Percentiles rank a stretch among this genome's conserved stretches.
phyloP scores from a whole-genome alignment of 2,888 invertebrate genomes.

The Apamea monoglypha region DNA sequence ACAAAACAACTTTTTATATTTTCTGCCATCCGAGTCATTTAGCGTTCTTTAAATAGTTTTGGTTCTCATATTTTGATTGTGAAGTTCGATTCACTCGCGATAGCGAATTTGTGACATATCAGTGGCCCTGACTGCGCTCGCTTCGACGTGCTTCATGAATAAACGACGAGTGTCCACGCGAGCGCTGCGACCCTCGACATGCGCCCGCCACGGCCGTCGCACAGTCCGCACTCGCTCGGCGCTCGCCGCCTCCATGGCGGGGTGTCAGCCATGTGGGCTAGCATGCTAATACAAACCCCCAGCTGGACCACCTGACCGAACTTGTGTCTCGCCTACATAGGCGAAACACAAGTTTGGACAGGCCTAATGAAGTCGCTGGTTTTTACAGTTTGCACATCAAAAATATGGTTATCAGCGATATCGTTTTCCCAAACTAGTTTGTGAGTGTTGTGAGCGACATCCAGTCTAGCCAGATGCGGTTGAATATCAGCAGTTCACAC shows the following conservation, averaged over 20 bases:
- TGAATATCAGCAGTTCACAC: too few species aligned
- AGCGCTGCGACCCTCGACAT: background rate
- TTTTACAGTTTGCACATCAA: background rate
- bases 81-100: background rate
- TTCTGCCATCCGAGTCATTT: background rate
- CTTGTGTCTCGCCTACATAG: background rate
- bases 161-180: slow-evolving; percentile 28
- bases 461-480: background rate
- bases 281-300: background rate
- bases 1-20: background rate
- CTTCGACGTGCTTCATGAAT: slow-evolving; percentile 2
- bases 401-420: background rate
- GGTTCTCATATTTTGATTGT: slow-evolving; percentile 6
- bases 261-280: background rate
- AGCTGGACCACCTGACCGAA: background rate
- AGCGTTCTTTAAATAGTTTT: too few species aligned
- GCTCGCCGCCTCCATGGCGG: too few species aligned
- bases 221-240: background rate
- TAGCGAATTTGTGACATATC: background rate
- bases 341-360: background rate
- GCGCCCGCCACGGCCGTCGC: background rate
- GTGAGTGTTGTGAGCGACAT: background rate
- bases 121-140: slow-evolving; percentile 6
- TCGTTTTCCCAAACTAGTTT: background rate
- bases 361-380: background rate